phyloP scores from a whole-genome alignment of 1,140 invertebrate species.

The Calliphora vicina region DNA sequence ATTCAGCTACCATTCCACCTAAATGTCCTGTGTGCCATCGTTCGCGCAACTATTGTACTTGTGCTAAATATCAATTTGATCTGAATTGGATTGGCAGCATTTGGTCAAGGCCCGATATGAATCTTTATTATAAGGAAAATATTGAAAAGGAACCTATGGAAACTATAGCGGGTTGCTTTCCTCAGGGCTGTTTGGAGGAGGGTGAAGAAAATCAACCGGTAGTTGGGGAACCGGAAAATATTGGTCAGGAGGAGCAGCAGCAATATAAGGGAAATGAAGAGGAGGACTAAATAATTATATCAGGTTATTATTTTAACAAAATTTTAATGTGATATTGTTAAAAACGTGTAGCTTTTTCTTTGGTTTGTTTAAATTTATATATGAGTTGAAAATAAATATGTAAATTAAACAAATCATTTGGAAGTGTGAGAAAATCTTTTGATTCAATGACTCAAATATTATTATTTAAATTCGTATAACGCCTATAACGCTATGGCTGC shows the following conservation, averaged over 20 bases:
- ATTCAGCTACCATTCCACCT: constrained; percentile 45
- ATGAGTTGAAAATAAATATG: no score
- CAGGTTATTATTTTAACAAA: no score
- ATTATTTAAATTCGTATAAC: no score
- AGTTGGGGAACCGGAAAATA: neutral
- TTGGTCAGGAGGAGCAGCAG: neutral
- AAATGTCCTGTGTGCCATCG: constrained; percentile 60
- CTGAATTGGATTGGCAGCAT: constrained; percentile 58
- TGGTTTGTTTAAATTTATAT: no score
- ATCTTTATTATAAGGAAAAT: constrained; percentile 56
- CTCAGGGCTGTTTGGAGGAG: neutral
- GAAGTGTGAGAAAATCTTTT: no score
- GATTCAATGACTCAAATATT: no score
- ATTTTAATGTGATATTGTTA: no score
- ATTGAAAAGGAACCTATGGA: constrained; percentile 46
- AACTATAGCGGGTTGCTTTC: neutral
- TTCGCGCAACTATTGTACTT: constrained; percentile 55
- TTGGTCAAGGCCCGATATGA: constrained; percentile 57
- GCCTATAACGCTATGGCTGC: no score
- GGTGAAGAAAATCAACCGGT: neutral
- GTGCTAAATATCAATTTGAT: constrained; percentile 55
- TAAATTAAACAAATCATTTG: no score
- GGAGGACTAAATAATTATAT: no score
- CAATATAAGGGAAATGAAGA: constrained; percentile 7
- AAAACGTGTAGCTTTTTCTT: no score